Percentiles rank a stretch among this genome's conserved stretches.
Conservation (phyloP, 2,888 invertebrate species). For the Polydrusus cervinus region DNA sequence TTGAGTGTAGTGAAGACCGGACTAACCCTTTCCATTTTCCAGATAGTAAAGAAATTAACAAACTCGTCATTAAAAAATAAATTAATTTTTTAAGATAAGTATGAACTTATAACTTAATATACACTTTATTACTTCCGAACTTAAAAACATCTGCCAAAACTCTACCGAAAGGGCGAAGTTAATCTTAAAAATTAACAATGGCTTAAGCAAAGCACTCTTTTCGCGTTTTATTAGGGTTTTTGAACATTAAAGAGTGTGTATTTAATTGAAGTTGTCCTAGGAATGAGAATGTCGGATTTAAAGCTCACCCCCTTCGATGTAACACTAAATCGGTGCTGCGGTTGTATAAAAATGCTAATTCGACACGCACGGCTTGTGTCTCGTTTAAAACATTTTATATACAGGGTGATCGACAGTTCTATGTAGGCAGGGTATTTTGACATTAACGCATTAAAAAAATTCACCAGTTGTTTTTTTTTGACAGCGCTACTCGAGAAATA, state of each 20-base stretch:
- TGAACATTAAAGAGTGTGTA: slow-evolving; percentile 42
- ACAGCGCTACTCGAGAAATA: too few species aligned
- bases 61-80: too few species aligned
- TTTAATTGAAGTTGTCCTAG: slow-evolving; percentile 32
- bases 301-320: slow-evolving; percentile 30
- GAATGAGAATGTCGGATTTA: slow-evolving; percentile 50
- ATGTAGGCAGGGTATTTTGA: too few species aligned
- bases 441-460: too few species aligned
- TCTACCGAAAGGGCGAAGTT: slow-evolving; percentile 12
- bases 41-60: too few species aligned
- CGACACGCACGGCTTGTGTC: slow-evolving; percentile 44
- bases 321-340: slow-evolving; percentile 33
- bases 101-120: too few species aligned
- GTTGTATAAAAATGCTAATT: slow-evolving; percentile 49
- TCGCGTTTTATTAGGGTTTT: slow-evolving; percentile 39
- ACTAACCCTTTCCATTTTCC: too few species aligned
- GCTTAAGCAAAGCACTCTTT: slow-evolving; percentile 40
- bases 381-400: slow-evolving; percentile 7
- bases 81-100: too few species aligned
- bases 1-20: too few species aligned
- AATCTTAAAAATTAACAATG: slow-evolving; percentile 41
- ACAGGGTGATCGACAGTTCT: not conserved
- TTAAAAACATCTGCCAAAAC: not conserved
- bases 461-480: too few species aligned
- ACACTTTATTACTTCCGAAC: not conserved